phyloP scores from a whole-genome alignment of 2,888 invertebrate genomes.

The Bhutanitis thaidina region DNA sequence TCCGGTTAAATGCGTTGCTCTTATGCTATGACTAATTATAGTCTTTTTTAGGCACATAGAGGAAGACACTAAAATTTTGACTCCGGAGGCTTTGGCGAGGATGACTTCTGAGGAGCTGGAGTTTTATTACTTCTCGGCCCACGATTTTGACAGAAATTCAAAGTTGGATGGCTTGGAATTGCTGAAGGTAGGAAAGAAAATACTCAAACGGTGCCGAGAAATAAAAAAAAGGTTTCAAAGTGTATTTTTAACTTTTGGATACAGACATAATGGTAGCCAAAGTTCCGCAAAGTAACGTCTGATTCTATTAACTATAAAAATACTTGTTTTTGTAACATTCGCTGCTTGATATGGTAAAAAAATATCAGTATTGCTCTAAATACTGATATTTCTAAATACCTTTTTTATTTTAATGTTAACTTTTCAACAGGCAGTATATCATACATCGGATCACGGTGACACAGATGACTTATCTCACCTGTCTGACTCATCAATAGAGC shows the following conservation, averaged over 20 bases:
- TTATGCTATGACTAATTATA: too few species aligned
- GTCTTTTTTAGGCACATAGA: constrained; percentile 83
- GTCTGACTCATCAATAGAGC: constrained; percentile 53
- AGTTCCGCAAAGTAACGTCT: too few species aligned
- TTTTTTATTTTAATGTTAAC: too few species aligned
- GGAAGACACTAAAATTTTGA: constrained; percentile 85
- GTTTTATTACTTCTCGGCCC: constrained; percentile 91
- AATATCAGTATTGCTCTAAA: too few species aligned
- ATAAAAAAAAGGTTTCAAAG: too few species aligned
- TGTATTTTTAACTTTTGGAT: too few species aligned
- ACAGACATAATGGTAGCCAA: too few species aligned
- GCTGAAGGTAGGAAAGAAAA: constrained; percentile 70
- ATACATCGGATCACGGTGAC: constrained; percentile 83
- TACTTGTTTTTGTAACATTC: too few species aligned
- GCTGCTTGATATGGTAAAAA: too few species aligned
- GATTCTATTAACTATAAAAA: too few species aligned
- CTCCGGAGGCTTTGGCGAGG: constrained; percentile 81
- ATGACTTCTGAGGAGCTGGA: constrained; percentile 92
- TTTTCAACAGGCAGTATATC: constrained; percentile 84
- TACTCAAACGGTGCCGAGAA: background rate
- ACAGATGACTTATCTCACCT: constrained; percentile 52
- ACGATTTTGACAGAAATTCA: constrained; percentile 94
- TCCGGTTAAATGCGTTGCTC: too few species aligned
- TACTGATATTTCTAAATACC: too few species aligned
- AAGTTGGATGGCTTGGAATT: constrained; percentile 95